These are phyloP conservation scores for Gobiocypris rarus DNA, from an alignment of 2,113 vertebrate genomes.

Conservation along the genomic window DNA sequence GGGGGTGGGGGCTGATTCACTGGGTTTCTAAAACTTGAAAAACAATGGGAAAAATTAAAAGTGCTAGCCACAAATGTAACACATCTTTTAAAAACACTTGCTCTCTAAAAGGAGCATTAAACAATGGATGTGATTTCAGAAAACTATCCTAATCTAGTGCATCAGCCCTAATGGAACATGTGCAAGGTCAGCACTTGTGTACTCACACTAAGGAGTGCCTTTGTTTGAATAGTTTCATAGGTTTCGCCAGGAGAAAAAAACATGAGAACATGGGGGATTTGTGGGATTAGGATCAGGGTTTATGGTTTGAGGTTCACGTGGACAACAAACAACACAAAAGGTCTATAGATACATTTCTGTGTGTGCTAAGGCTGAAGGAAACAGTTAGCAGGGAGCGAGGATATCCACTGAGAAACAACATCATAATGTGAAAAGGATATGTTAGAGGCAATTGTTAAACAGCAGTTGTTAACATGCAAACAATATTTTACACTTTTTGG, in stretches of 20 bases:
- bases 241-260: constrained; percentile 24
- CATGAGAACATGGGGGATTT: constrained; percentile 33
- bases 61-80: no score
- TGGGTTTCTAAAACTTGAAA: background rate
- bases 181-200: constrained; percentile 29
- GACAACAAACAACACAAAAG: constrained; percentile 7
- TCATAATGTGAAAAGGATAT: background rate
- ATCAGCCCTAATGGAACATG: background rate
- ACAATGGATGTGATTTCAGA: background rate
- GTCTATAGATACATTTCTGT: background rate
- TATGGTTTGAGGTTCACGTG: constrained; percentile 29
- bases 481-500: background rate
- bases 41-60: no score
- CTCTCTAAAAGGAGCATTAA: background rate
- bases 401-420: background rate
- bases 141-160: background rate
- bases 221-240: constrained; percentile 37
- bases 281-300: constrained; percentile 48
- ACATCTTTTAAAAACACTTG: no score
- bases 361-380: background rate
- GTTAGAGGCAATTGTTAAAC: background rate
- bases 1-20: background rate
- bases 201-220: constrained; percentile 28
- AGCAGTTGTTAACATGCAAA: background rate
- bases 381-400: background rate